Base-by-base conservation (phyloP, 2,888 invertebrate species). In the Anoncus sp. region DNA sequence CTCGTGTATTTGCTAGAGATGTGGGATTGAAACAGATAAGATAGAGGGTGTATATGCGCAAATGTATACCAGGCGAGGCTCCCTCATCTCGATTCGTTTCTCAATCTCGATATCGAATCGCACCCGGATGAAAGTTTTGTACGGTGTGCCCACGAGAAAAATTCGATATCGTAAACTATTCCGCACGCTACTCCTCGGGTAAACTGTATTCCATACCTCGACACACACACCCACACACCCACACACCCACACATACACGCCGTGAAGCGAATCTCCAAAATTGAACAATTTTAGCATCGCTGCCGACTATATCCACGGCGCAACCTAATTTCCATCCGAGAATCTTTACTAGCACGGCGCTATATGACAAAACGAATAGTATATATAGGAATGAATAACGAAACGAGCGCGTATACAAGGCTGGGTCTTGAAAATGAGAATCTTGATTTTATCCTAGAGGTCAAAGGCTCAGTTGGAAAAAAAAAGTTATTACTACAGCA, bases 51-150 rank as follows among this genome's bases (percentile, higher is more conserved):
- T 62, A 55, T 57, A 73, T 63, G 35, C 47, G 43, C 43, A 57
- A 65, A 24, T 20, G 53, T 78, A 70, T 70, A 71, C n/a, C 47
- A 51, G 40, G 18, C 47, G 31, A 49, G 63, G 53, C 53, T 78
- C 70, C 74, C 70, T 78, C 78, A 78, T 78, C 78, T 75, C 75
- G 71, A 67, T 78, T 75, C 71, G 71, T 78, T 78, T 63, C 71
- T 75, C 78, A 78, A 78, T 78, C 71, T 78, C 78, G 71, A 75
- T 75, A 75, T 78, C 75, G 78, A 75, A 75, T 78, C 75, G 75
- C 24, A 67, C 62, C 71, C 74, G 69, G 62, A 70, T 77, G 77
- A 77, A 77, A 80, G 74, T 77, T 77, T 80, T 57, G 67, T 71
- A 63, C 75, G 71, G 55, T 77, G 74, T n/a, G n/a, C n/a, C 77